phyloP scores from a whole-genome alignment of 2,113 vertebrate species.

The Silurus meridionalis region DNA sequence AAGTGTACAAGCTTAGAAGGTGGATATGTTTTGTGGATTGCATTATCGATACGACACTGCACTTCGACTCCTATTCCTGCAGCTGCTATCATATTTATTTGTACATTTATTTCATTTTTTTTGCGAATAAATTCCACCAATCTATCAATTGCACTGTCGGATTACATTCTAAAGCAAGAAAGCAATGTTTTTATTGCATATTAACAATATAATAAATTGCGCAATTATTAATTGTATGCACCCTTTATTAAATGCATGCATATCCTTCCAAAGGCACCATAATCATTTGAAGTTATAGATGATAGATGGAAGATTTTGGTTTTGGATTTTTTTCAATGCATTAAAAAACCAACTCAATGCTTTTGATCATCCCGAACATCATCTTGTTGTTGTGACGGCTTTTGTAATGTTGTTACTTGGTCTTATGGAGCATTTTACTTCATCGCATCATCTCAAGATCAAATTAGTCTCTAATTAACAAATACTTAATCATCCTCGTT shows the following conservation, averaged over 20 bases:
- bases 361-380: constrained; percentile 16
- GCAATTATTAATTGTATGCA: background rate
- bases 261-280: too few species aligned
- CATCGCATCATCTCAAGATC: constrained; percentile 50
- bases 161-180: background rate
- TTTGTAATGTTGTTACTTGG: constrained; percentile 17
- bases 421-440: background rate
- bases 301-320: background rate
- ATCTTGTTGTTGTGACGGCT: background rate
- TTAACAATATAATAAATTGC: background rate
- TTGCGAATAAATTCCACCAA: background rate
- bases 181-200: background rate
- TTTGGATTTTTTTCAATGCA: background rate
- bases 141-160: background rate
- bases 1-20: constrained; percentile 20
- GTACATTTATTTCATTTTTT: background rate
- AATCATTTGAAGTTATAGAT: background rate
- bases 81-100: background rate
- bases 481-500: constrained; percentile 49
- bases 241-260: too few species aligned
- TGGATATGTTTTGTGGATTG: constrained; percentile 14
- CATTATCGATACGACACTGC: constrained; percentile 24
- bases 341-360: background rate
- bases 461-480: constrained; percentile 56
- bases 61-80: background rate